Base-by-base conservation (phyloP, 2,888 invertebrate species). In the Resseliella maxima region DNA sequence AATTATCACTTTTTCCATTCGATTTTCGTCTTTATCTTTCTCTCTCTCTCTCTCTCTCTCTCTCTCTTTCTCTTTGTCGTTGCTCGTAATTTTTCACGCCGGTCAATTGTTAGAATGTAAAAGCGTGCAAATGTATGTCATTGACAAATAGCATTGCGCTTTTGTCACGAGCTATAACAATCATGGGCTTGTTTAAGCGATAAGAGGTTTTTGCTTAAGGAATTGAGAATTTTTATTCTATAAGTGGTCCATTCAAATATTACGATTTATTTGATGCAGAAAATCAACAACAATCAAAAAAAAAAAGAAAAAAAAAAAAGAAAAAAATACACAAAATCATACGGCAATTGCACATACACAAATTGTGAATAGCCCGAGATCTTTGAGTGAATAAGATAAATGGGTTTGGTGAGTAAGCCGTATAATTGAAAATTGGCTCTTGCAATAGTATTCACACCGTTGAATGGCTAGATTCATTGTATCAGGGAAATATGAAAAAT, bases 101-200 rank as follows among this genome's bases (percentile, higher is more conserved):
- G 24, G n/a, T 59, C 59, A 24, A 59, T 59, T 3, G 24, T 59
- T 59, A 24, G 59, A 59, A 59, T 59, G 59, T 59, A 6, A n/a
- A 59, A 24, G n/a, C 59, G 59, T 24, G 24, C n/a, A 59, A 59
- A 59, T 59, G 59, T 59, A 15, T 59, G 59, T 59, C 59, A 59
- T 59, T 59, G 59, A 59, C 59, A 59, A 59, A 24, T 59, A 2
- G 59, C n/a, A n/a, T 24, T 59, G 59, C 24, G 59, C 59, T 59
- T 59, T 24, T 59, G 59, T 59, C 59, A 59, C 59, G 59, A 59
- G 59, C 59, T 59, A 24, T 24, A 59, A 50, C 8, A 50, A 15
- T 50, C 46, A 59, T 59, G n/a, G 59, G 59, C 24, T 24, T 24
- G 24, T 18, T 24, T 59, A 59, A 50, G n/a, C 59, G 59, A 59